Percentiles rank a stretch among this genome's conserved stretches.
These are phyloP conservation scores for Idris sp. DNA, from an alignment of 1,140 invertebrate species.

Conservation along the genomic window DNA sequence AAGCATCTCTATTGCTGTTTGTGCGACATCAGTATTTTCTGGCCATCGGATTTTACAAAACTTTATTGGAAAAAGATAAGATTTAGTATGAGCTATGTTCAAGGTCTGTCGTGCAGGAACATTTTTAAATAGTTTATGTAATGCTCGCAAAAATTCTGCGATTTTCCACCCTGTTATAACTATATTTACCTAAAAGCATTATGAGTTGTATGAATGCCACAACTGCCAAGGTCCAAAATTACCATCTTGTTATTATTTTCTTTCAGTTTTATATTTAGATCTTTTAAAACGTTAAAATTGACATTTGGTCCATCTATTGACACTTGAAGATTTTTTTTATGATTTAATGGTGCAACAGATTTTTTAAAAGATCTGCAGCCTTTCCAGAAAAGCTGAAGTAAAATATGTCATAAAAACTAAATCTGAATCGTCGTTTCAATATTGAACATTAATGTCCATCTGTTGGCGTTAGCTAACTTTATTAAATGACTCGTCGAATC, in stretches of 20 bases:
- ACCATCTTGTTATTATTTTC: not conserved
- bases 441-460: slow-evolving; percentile 51
- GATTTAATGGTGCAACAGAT: slow-evolving; percentile 5
- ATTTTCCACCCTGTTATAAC: slow-evolving; percentile 52
- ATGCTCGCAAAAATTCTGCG: slow-evolving; percentile 45
- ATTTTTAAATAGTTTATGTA: slow-evolving; percentile 60
- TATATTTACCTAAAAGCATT: slow-evolving; percentile 54
- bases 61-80: slow-evolving; percentile 47
- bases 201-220: slow-evolving; percentile 51
- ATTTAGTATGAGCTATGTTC: slow-evolving; percentile 30
- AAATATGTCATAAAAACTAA: slow-evolving; percentile 27
- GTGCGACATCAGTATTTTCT: slow-evolving; percentile 47
- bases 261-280: slow-evolving; percentile 13
- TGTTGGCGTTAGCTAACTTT: slow-evolving; percentile 43
- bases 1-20: slow-evolving; percentile 50
- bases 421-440: slow-evolving; percentile 35
- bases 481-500: slow-evolving; percentile 57
- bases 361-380: slow-evolving; percentile 28
- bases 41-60: slow-evolving; percentile 59
- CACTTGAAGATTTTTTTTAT: slow-evolving; percentile 43
- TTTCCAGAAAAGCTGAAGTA: slow-evolving; percentile 45
- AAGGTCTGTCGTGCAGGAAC: slow-evolving; percentile 43
- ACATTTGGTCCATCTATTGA: slow-evolving; percentile 61
- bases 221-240: slow-evolving; percentile 45
- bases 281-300: slow-evolving; percentile 35